Conservation (phyloP, 2,113 vertebrate species). For the Osmerus mordax region DNA sequence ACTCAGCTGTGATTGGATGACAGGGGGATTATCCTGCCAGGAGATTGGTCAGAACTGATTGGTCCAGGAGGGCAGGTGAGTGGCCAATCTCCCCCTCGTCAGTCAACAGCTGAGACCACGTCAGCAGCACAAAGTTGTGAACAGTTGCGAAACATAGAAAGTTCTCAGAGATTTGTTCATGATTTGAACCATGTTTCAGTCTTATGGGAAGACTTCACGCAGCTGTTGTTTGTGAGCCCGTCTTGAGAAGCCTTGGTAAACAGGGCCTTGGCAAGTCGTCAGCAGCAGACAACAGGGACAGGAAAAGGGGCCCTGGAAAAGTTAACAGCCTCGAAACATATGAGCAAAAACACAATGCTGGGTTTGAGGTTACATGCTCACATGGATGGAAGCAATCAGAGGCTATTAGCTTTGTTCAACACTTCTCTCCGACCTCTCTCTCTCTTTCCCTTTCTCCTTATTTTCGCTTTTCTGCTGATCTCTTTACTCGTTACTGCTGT, state of each 20-base stretch:
- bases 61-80: too few species aligned
- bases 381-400: constrained; percentile 63
- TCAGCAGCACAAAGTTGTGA: too few species aligned
- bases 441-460: neutral
- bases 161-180: too few species aligned
- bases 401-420: constrained; percentile 54
- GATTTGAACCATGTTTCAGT: too few species aligned
- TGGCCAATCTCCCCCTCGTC: too few species aligned
- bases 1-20: too few species aligned
- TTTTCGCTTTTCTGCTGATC: neutral
- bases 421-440: constrained; percentile 21
- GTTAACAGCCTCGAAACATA: constrained; percentile 65
- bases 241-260: constrained; percentile 60
- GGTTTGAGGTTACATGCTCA: constrained; percentile 29
- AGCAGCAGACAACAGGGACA: constrained; percentile 17
- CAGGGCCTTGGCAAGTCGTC: constrained; percentile 55
- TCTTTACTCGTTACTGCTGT: neutral
- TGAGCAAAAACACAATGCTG: constrained; percentile 19
- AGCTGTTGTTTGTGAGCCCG: too few species aligned
- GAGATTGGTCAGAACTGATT: too few species aligned
- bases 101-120: too few species aligned
- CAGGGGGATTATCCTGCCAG: too few species aligned
- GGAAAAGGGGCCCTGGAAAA: constrained; percentile 54
- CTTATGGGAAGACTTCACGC: too few species aligned
- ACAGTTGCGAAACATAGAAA: too few species aligned